phyloP scores from a whole-genome alignment of 2,113 vertebrate genomes.

The Spheniscus mendiculus region DNA sequence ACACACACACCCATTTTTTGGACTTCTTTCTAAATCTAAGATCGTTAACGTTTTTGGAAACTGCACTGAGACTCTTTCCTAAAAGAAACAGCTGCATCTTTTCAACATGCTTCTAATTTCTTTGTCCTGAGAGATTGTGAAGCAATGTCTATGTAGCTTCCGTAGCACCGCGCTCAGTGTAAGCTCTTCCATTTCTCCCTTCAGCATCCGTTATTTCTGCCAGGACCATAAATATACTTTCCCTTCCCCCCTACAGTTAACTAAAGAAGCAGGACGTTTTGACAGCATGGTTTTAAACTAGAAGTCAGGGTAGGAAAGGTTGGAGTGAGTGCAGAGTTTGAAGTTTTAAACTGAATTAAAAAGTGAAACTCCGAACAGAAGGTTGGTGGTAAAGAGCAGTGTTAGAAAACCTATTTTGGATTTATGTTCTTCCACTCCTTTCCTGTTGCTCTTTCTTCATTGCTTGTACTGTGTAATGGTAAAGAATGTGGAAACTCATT shows the following conservation, averaged over 20 bases:
- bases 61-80: background rate
- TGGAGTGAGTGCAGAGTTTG: fast-evolving
- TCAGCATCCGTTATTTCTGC: background rate
- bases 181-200: background rate
- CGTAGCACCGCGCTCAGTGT: background rate
- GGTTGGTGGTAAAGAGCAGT: background rate
- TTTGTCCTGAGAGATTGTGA: background rate
- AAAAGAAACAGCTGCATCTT: background rate
- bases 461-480: background rate
- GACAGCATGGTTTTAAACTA: background rate
- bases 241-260: background rate
- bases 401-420: background rate
- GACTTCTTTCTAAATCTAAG: background rate
- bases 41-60: background rate
- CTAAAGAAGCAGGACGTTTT: background rate
- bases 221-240: background rate
- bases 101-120: background rate
- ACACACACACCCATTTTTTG: background rate
- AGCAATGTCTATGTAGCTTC: background rate
- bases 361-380: background rate
- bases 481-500: background rate
- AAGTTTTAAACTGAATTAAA: background rate
- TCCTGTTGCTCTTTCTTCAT: background rate
- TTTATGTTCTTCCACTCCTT: background rate
- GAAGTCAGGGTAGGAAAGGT: background rate